Percentiles rank a stretch among this genome's conserved stretches.
These are phyloP conservation scores for Tenebrio molitor DNA, from an alignment of 1,140 invertebrate genomes.

Conservation along the genomic window DNA sequence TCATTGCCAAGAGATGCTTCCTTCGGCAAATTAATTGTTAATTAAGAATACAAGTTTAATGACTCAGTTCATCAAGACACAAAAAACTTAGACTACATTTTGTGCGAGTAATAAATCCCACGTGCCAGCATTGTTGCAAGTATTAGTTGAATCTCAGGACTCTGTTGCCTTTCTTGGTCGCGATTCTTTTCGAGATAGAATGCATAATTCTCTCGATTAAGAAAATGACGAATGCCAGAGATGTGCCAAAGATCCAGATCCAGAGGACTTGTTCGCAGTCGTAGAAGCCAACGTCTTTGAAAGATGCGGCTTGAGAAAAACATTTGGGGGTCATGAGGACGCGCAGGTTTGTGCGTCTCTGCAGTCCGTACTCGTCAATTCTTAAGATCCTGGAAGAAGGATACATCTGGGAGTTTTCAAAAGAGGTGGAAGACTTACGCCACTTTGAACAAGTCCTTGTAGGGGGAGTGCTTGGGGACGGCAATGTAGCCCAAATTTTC, in stretches of 20 bases:
- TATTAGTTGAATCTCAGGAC: no score
- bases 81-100: no score
- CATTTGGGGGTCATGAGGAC: conserved; percentile 55
- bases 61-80: no score
- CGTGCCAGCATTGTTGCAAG: no score
- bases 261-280: conserved; percentile 57
- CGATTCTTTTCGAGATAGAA: neutral
- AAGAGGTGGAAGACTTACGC: conserved; percentile 52
- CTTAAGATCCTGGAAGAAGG: conserved; percentile 51
- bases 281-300: conserved; percentile 58
- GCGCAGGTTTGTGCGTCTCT: conserved; percentile 50
- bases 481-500: conserved; percentile 64
- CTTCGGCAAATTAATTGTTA: no score
- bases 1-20: no score
- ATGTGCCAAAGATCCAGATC: conserved; percentile 49
- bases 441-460: conserved; percentile 67
- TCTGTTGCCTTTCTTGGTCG: no score
- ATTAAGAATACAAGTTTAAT: no score
- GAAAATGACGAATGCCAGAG: conserved; percentile 25
- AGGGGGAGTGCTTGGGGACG: conserved; percentile 67
- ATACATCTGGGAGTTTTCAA: conserved; percentile 4
- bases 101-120: no score
- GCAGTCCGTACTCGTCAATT: conserved; percentile 55
- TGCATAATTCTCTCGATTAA: neutral
- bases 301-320: conserved; percentile 50